Evolutionary conservation across 2,888 invertebrate species (phyloP), one percentile per base, ranked within the genome.

Genomic region (Pogonocherus hispidulus): DNA sequence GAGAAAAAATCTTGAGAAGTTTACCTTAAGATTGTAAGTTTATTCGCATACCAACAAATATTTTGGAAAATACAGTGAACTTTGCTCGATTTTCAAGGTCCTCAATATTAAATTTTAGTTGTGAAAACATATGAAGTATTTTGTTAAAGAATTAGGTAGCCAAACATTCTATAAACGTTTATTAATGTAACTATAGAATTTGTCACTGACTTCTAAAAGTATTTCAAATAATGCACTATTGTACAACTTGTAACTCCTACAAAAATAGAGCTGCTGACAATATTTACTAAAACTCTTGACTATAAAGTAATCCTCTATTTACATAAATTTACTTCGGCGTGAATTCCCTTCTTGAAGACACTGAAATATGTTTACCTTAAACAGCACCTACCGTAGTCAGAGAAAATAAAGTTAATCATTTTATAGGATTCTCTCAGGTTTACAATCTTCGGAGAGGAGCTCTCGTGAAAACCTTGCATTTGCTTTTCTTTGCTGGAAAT

Each of bases 401-500:
- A 16, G 41, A 14, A 41, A 41, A 41, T 41, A 41, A 41, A 41
- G 41, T 41, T 41, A 41, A 41, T 41, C 41, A 41, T 41, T 41
- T 41, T 41, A 41, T n/a, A 16, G 41, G 5, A 41, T 41, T 41
- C 41, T 41, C 41, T 41, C 41, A 41, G 41, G 14, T n/a, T 41
- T 41, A n/a, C 41, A 41, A 41, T 41, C 41, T 41, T n/a, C 41
- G 41, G 14, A 41, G 41, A 5, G 5, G n/a, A 41, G 41, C 41
- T 41, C 41, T 41, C 14, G 41, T 16, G 41, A 16, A 41, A 41
- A 41, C n/a, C 41, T 11, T 41, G 14, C 41, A 14, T 41, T 14
- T 41, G 41, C 41, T 41, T 41, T 41, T 41, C 41, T 41, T n/a
- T 41, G 41, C 41, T 41, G 41, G n/a, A 41, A 41, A 41, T 41